phyloP scores from a whole-genome alignment of 2,888 invertebrate genomes.

The Onchidella celtica region DNA sequence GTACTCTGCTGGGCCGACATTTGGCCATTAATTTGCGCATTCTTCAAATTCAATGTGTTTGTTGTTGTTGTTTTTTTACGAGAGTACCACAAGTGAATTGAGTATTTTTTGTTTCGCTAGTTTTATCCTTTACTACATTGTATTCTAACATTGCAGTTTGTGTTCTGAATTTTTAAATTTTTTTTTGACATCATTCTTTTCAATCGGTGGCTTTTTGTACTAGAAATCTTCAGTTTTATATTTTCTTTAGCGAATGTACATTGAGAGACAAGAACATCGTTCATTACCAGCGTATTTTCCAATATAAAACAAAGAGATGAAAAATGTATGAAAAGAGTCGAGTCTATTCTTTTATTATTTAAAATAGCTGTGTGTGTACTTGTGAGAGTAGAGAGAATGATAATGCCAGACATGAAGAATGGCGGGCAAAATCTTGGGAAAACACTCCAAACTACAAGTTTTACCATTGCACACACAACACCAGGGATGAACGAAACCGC shows the following conservation, averaged over 20 bases:
- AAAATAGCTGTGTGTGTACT: too few relatives aligned
- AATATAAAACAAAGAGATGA: neutral
- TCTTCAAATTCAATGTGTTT: neutral
- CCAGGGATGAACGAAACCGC: too few relatives aligned
- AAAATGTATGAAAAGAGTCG: conserved; percentile 1
- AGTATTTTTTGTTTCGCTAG: neutral
- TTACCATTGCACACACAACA: too few relatives aligned
- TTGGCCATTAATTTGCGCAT: conserved; percentile 17
- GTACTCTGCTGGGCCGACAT: too few relatives aligned
- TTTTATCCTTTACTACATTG: too few relatives aligned
- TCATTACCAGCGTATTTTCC: conserved; percentile 22
- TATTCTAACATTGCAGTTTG: neutral
- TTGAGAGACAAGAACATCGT: neutral
- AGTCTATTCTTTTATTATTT: too few relatives aligned
- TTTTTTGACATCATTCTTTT: neutral
- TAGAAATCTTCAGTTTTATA: neutral
- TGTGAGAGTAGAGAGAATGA: too few relatives aligned
- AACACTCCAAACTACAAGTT: too few relatives aligned
- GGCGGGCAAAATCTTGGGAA: too few relatives aligned
- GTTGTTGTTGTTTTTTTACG: neutral
- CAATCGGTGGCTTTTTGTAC: conserved; percentile 4
- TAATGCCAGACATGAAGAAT: too few relatives aligned
- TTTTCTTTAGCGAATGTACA: conserved; percentile 8
- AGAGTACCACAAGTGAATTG: neutral
- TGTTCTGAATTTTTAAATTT: neutral